Evolutionary conservation across 2,888 invertebrate genomes (phyloP).

Genomic region (Psylliodes chrysocephalus): DNA sequence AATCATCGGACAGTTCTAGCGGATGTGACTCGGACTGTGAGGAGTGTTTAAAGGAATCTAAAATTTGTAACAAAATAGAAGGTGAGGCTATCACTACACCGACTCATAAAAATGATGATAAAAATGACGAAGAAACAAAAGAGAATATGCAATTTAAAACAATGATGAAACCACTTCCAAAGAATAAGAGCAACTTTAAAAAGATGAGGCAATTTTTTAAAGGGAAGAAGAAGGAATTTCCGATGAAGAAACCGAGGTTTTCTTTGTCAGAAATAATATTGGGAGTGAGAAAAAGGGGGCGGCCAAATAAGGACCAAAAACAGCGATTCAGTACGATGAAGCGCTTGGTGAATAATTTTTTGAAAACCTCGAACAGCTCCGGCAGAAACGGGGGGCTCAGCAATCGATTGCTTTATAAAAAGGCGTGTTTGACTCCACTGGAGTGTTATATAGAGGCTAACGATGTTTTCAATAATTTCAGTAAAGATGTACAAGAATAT

Average conservation of each 20-base stretch:
- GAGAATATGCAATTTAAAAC: constrained; percentile 23
- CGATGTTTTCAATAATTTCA: constrained; percentile 52
- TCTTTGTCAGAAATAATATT: constrained; percentile 40
- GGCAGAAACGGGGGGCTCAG: constrained; percentile 21
- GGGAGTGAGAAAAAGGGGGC: constrained; percentile 39
- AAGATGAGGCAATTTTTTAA: constrained; percentile 8
- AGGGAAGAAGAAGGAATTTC: background rate
- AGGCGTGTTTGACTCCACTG: constrained; percentile 47
- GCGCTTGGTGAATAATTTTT: constrained; percentile 28
- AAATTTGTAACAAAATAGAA: background rate
- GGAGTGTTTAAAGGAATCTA: constrained; percentile 10
- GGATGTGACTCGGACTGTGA: constrained; percentile 25
- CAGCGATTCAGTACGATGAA: constrained; percentile 26
- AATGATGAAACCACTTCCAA: background rate
- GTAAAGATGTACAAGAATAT: constrained; percentile 48
- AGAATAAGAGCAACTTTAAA: background rate
- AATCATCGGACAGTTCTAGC: constrained; percentile 20
- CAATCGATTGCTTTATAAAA: constrained; percentile 33
- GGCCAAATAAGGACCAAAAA: constrained; percentile 31
- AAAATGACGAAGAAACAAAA: constrained; percentile 24
- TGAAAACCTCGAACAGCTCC: constrained; percentile 1
- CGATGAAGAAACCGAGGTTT: constrained; percentile 2
- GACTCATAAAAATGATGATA: no score
- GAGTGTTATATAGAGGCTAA: constrained; percentile 48
- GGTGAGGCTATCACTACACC: no score